These are phyloP conservation scores for Perca fluviatilis DNA, from an alignment of 2,113 vertebrate species.

Conservation along the genomic window DNA sequence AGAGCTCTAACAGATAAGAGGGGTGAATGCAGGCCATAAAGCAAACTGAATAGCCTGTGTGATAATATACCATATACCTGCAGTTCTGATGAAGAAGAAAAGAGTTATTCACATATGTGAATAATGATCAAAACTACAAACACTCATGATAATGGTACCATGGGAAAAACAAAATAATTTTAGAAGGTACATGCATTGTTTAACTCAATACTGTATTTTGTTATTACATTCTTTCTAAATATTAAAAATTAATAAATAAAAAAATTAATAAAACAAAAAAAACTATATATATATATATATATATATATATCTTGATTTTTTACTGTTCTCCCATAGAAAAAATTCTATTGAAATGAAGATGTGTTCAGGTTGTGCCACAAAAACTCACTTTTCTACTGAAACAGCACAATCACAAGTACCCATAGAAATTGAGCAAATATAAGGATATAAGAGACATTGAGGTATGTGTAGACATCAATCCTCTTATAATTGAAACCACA, in stretches of 20 bases:
- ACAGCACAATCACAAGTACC: too few relatives aligned
- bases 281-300: too few relatives aligned
- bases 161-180: neutral
- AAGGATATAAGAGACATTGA: neutral
- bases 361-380: neutral
- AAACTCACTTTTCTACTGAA: neutral
- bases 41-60: constrained; percentile 13
- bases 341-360: neutral
- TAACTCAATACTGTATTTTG: neutral
- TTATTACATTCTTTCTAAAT: neutral
- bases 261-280: too few relatives aligned
- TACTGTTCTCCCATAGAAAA: neutral
- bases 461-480: neutral
- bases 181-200: neutral
- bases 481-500: neutral
- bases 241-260: neutral
- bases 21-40: constrained; percentile 29
- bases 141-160: neutral
- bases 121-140: neutral
- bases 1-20: constrained; percentile 58
- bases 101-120: neutral
- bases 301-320: neutral
- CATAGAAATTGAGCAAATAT: neutral
- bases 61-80: constrained; percentile 7
- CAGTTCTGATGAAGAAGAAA: neutral